Percentiles rank a stretch among this genome's conserved stretches.
Evolutionary conservation across 2,888 invertebrate genomes (phyloP).

Genomic region (Cetonia aurata): DNA sequence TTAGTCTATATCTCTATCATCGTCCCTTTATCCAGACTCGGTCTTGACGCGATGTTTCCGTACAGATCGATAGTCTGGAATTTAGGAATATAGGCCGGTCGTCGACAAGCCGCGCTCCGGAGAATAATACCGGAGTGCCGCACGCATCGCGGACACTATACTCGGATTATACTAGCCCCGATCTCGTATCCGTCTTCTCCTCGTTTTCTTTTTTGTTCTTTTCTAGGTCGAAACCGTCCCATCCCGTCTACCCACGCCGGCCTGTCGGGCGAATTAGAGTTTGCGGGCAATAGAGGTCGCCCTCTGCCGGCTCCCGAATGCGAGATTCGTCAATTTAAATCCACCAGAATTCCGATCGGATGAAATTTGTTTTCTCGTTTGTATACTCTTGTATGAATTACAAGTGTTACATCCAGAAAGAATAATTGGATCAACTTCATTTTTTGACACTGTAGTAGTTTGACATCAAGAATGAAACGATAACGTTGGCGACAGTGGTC

Average conservation of each 20-base stretch:
- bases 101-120: conserved; percentile 21
- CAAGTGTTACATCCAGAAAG: too few species aligned
- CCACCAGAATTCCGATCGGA: conserved; percentile 3
- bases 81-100: conserved; percentile 30
- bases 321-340: conserved; percentile 34
- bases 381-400: too few species aligned
- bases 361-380: background rate
- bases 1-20: background rate
- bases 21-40: background rate
- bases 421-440: too few species aligned
- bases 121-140: conserved; percentile 32
- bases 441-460: too few species aligned
- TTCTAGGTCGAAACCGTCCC: background rate
- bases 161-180: conserved; percentile 22
- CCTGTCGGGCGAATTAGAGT: background rate
- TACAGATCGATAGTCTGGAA: conserved; percentile 21
- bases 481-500: too few species aligned
- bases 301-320: background rate
- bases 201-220: background rate
- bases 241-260: background rate
- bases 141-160: conserved; percentile 24
- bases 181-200: background rate
- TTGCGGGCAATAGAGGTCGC: background rate
- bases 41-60: background rate
- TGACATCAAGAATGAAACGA: too few species aligned